Percentiles rank a stretch among this genome's conserved stretches.
Evolutionary conservation across 2,113 vertebrate genomes (phyloP).

Genomic region (Edolisoma coerulescens): DNA sequence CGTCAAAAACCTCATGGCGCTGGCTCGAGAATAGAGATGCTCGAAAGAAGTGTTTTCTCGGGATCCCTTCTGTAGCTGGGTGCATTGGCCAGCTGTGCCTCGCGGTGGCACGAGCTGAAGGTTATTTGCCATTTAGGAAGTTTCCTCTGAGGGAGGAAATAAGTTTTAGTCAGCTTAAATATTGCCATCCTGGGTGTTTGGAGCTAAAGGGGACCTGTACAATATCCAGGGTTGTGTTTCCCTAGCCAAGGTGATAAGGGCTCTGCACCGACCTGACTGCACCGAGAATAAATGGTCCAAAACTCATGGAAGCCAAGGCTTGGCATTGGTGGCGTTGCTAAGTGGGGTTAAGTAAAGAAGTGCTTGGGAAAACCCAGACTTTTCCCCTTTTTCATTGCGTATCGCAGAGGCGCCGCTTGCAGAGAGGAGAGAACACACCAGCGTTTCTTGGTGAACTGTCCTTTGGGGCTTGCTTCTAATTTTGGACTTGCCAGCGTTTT

Average conservation of each 20-base stretch:
- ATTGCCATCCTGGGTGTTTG: accelerated
- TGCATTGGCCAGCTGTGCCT: background rate
- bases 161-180: background rate
- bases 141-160: background rate
- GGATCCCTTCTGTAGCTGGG: background rate
- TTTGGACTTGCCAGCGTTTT: background rate
- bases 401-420: accelerated
- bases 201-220: background rate
- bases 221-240: background rate
- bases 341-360: background rate
- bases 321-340: accelerated
- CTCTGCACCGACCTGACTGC: accelerated
- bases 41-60: background rate
- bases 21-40: background rate
- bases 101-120: accelerated
- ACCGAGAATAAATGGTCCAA: background rate
- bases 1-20: accelerated
- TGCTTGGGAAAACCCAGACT: background rate
- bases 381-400: accelerated
- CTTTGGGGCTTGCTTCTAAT: background rate
- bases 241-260: background rate
- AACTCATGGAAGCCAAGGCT: background rate
- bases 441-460: accelerated
- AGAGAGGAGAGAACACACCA: background rate
- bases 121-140: background rate